Evolutionary conservation across 2,888 invertebrate genomes (phyloP).

Genomic region (Hipparchia sbordonii): DNA sequence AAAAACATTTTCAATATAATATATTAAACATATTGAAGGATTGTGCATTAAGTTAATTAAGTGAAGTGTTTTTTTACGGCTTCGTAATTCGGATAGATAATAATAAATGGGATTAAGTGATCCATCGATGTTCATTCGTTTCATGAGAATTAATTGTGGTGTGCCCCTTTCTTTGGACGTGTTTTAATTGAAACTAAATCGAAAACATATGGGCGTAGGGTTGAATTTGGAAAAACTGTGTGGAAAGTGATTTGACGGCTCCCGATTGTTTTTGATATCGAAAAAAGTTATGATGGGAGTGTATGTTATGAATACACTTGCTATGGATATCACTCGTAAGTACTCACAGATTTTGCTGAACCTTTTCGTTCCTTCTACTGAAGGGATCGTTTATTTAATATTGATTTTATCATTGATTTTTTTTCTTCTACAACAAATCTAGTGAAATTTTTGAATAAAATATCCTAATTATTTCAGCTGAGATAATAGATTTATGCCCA

Average conservation of each 20-base stretch:
- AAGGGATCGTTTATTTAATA: too few species aligned
- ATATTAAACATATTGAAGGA: conserved; percentile 43
- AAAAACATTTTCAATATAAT: conserved; percentile 39
- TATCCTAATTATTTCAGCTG: too few species aligned
- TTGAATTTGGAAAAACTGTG: conserved; percentile 15
- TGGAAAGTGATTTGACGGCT: conserved; percentile 18
- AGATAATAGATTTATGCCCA: too few species aligned
- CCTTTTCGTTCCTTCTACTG: too few species aligned
- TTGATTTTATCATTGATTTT: too few species aligned
- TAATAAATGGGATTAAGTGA: conserved; percentile 34
- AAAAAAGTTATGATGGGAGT: conserved; percentile 60
- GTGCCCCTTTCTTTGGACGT: conserved; percentile 15
- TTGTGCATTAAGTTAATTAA: conserved; percentile 54
- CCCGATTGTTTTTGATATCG: conserved; percentile 7
- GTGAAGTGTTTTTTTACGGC: conserved; percentile 55
- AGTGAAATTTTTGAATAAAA: too few species aligned
- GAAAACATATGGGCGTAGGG: conserved; percentile 3
- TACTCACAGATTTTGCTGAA: conserved; percentile 40
- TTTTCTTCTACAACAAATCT: too few species aligned
- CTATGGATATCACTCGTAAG: conserved; percentile 78
- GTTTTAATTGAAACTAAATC: conserved; percentile 22
- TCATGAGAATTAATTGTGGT: conserved; percentile 27
- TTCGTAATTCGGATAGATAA: conserved; percentile 46
- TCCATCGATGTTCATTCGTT: conserved; percentile 25
- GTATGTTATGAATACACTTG: conserved; percentile 68